Conservation (phyloP, 37 sponge, comb jelly and placozoan genomes). For the Tethya wilhelma region DNA sequence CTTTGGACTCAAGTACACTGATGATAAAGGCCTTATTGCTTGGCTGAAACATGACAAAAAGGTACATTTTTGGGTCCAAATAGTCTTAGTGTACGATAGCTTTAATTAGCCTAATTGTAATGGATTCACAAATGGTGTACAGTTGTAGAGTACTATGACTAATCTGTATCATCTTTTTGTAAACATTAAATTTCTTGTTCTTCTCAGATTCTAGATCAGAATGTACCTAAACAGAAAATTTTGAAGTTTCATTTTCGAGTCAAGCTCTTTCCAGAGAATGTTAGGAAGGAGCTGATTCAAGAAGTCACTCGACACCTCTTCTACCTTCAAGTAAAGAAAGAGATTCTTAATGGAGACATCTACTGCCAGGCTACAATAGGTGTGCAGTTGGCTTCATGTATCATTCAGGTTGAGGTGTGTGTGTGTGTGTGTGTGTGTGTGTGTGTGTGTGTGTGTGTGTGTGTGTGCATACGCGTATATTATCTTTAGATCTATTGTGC, state of each 20-base stretch:
- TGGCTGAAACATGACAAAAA: conserved; percentile 84
- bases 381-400: conserved; percentile 87
- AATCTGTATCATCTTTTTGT: too few relatives aligned
- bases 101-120: too few relatives aligned
- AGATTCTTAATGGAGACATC: conserved; percentile 75
- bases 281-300: conserved; percentile 79
- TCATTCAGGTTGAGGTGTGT: conserved; percentile 87
- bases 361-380: conserved; percentile 88
- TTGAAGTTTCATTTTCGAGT: conserved; percentile 63
- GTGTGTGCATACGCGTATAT: too few relatives aligned
- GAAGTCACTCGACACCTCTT: conserved; percentile 88
- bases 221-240: conserved; percentile 47
- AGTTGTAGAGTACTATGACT: too few relatives aligned
- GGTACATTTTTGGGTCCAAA: too few relatives aligned
- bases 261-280: conserved; percentile 91
- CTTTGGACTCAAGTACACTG: conserved; percentile 81
- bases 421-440: too few relatives aligned
- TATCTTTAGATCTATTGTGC: not conserved
- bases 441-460: too few relatives aligned
- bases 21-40: conserved; percentile 71
- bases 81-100: too few relatives aligned
- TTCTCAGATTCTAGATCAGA: conserved; percentile 79
- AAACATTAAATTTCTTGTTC: too few relatives aligned
- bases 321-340: conserved; percentile 90
- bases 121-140: too few relatives aligned